phyloP scores from a whole-genome alignment of 2,888 invertebrate genomes.

The Hirtodrosophila alboralis region DNA sequence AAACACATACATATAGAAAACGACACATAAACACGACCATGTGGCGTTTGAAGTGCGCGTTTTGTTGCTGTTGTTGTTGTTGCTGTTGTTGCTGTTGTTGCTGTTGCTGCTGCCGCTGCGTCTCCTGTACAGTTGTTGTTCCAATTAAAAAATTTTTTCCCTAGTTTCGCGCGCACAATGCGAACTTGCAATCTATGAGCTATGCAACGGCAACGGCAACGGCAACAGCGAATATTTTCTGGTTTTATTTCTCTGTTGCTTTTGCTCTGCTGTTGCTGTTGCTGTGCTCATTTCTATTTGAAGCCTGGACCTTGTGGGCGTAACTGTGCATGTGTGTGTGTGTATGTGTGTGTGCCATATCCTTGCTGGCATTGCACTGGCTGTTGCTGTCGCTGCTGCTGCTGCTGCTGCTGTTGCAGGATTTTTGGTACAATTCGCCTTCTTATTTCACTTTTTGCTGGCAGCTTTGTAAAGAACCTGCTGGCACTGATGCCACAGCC shows the following conservation, averaged over 20 bases:
- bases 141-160: slow-evolving; percentile 80
- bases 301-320: slow-evolving; percentile 74
- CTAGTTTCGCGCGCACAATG: slow-evolving; percentile 81
- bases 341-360: slow-evolving; percentile 57
- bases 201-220: slow-evolving; percentile 44
- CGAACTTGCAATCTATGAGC: slow-evolving; percentile 72
- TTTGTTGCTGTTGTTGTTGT: slow-evolving; percentile 33
- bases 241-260: slow-evolving; percentile 58
- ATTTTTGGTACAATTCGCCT: slow-evolving; percentile 74
- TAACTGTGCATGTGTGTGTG: slow-evolving; percentile 32
- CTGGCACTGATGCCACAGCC: slow-evolving; percentile 8
- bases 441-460: slow-evolving; percentile 56
- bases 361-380: slow-evolving; percentile 67
- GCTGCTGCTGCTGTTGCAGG: slow-evolving; percentile 65
- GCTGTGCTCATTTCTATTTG: slow-evolving; percentile 65
- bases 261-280: too few species aligned
- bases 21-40: slow-evolving; percentile 43
- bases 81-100: slow-evolving; percentile 32
- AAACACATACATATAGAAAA: slow-evolving; percentile 7
- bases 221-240: slow-evolving; percentile 54
- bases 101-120: slow-evolving; percentile 36
- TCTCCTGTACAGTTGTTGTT: slow-evolving; percentile 81
- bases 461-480: slow-evolving; percentile 55
- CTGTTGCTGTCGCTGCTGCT: slow-evolving; percentile 60
- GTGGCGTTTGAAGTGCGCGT: slow-evolving; percentile 70